A percentile compares a stretch with the other conserved stretches of the same genome.
Conservation (phyloP, 2,797 vertebrate genomes). For the Psittacula echo region DNA sequence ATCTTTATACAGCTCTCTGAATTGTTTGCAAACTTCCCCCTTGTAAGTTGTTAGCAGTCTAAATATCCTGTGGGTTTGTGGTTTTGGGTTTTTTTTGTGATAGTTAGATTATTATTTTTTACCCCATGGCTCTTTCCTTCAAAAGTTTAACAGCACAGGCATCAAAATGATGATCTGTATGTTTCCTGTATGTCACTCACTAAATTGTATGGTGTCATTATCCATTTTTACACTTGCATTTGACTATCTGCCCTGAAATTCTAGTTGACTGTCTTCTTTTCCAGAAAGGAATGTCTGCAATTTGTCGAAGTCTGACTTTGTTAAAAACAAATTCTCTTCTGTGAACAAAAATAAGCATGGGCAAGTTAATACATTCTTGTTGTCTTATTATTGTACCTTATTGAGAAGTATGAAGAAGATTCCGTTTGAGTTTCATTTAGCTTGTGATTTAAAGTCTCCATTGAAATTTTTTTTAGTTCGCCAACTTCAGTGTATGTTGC, state of each 20-base stretch:
- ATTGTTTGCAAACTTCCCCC: not conserved
- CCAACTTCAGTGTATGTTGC: not conserved
- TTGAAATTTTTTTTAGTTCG: not conserved
- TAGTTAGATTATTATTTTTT: not conserved
- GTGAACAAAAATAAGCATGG: slow-evolving; percentile 27
- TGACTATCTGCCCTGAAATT: slow-evolving; percentile 36
- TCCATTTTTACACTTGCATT: slow-evolving; percentile 4
- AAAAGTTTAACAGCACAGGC: not conserved
- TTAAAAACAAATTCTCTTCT: slow-evolving; percentile 15
- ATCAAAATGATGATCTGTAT: not conserved
- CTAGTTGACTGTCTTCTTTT: slow-evolving; percentile 28
- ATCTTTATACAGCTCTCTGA: not conserved
- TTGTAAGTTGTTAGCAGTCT: not conserved
- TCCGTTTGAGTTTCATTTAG: not conserved
- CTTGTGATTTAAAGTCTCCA: not conserved
- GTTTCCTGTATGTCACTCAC: not conserved
- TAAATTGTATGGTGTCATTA: not conserved
- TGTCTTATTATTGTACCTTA: not conserved
- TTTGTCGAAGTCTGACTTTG: slow-evolving; percentile 6
- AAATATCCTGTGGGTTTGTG: not conserved
- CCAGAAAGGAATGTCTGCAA: slow-evolving; percentile 35
- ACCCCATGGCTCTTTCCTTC: not conserved
- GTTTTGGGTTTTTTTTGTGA: not conserved
- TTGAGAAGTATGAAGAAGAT: not conserved
- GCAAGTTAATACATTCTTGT: slow-evolving; percentile 18